Conservation (phyloP, 23 tunicate species). For the Halocynthia roretzi region DNA sequence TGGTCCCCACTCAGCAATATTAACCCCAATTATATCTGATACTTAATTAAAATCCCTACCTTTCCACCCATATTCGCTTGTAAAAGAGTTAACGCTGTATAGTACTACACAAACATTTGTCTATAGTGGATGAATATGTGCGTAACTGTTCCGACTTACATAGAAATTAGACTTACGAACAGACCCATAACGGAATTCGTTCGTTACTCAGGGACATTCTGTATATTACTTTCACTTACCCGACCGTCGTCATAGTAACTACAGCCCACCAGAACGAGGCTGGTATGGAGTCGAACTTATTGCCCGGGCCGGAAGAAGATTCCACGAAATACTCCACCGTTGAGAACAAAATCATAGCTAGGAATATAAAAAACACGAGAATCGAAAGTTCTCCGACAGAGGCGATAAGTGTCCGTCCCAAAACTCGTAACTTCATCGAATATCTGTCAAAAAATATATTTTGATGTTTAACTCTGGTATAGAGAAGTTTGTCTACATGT, state of each 20-base stretch:
- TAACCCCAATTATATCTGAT: too few relatives aligned
- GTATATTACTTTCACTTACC: constrained; percentile 6
- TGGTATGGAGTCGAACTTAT: constrained; percentile 26
- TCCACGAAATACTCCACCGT: constrained; percentile 26
- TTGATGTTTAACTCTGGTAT: too few relatives aligned
- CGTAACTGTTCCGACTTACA: too few relatives aligned
- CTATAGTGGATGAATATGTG: too few relatives aligned
- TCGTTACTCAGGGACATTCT: not conserved
- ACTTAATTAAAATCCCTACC: too few relatives aligned
- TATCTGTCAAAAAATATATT: constrained; percentile 1
- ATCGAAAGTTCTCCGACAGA: constrained; percentile 24
- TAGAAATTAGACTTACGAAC: too few relatives aligned
- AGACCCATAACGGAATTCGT: too few relatives aligned
- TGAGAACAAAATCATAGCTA: constrained; percentile 24
- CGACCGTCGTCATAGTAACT: constrained; percentile 31
- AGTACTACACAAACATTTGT: too few relatives aligned
- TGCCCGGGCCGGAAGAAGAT: constrained; percentile 20
- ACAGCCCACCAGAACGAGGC: constrained; percentile 34
- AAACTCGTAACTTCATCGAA: constrained; percentile 22
- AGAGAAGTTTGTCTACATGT: too few relatives aligned
- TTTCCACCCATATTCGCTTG: too few relatives aligned
- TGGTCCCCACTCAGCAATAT: too few relatives aligned
- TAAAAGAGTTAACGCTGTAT: too few relatives aligned
- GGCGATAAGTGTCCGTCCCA: constrained; percentile 18
- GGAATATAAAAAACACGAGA: constrained; percentile 20